Conservation (phyloP, 2,888 invertebrate species). For the Tetragonula carbonaria region DNA sequence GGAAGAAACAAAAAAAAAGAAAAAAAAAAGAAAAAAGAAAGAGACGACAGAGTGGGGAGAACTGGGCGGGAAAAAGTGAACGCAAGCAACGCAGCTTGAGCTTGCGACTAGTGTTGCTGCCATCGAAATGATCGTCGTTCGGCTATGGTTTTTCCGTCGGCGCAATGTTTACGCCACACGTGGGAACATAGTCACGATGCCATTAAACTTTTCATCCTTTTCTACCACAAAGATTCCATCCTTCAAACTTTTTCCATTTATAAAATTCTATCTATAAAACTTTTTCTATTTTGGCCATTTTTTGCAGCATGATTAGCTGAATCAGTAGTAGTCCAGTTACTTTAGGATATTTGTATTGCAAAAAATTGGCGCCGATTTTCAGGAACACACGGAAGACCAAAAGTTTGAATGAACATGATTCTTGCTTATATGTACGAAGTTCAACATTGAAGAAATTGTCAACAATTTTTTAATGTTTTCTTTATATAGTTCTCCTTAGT, state of each 20-base stretch:
- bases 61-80: constrained; percentile 9
- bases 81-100: constrained; percentile 8
- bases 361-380: background rate
- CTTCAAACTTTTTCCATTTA: too few relatives aligned
- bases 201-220: constrained; percentile 13
- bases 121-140: constrained; percentile 50
- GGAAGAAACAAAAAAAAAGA: constrained; percentile 41
- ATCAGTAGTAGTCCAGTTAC: background rate
- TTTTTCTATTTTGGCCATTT: background rate
- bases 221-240: constrained; percentile 25
- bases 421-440: too few relatives aligned
- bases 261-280: too few relatives aligned
- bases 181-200: constrained; percentile 49
- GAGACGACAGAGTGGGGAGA: background rate
- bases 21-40: constrained; percentile 35
- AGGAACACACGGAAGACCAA: background rate
- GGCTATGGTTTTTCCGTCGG: constrained; percentile 47
- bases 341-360: background rate
- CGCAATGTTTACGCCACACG: constrained; percentile 62
- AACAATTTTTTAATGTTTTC: too few relatives aligned
- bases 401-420: background rate
- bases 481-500: too few relatives aligned
- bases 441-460: too few relatives aligned
- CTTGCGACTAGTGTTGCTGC: constrained; percentile 37
- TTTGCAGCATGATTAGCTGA: background rate